Evolutionary conservation across 2,888 invertebrate species (phyloP).

Genomic region (Ochropleura plecta): DNA sequence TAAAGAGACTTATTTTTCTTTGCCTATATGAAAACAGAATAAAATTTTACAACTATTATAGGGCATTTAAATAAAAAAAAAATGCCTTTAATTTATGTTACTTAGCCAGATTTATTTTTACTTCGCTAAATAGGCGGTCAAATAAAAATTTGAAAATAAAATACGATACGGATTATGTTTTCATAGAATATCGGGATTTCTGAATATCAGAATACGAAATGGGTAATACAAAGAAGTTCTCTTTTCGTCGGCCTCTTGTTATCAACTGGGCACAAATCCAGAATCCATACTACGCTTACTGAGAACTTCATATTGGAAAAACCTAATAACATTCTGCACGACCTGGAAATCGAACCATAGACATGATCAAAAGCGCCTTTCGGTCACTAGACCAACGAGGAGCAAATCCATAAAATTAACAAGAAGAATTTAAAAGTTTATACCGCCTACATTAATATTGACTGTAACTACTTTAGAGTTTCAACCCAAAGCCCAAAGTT

Average conservation of each 20-base stretch:
- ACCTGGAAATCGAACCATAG: not conserved
- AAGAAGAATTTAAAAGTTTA: constrained; percentile 27
- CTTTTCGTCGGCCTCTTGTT: not conserved
- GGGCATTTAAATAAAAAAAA: not conserved
- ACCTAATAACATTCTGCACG: not conserved
- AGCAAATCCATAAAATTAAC: not conserved
- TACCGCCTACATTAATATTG: not conserved
- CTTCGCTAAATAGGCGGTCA: constrained; percentile 1
- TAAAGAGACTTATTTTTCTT: not conserved
- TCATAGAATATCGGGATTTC: not conserved
- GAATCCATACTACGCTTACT: not conserved
- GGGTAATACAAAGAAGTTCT: not conserved
- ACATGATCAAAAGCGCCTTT: not conserved
- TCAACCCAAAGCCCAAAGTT: not conserved
- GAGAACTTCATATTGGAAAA: not conserved
- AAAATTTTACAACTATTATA: constrained; percentile 3
- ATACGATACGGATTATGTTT: not conserved
- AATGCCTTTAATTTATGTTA: constrained; percentile 5
- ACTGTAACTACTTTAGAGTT: constrained; percentile 6
- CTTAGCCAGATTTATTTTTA: constrained; percentile 9
- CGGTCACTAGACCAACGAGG: not conserved
- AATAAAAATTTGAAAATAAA: constrained; percentile 18
- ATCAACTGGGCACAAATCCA: not conserved
- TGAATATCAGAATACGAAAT: not conserved
- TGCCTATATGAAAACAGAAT: not conserved